Evolutionary conservation across 2,888 invertebrate genomes (phyloP).

Genomic region (Mimas tiliae): DNA sequence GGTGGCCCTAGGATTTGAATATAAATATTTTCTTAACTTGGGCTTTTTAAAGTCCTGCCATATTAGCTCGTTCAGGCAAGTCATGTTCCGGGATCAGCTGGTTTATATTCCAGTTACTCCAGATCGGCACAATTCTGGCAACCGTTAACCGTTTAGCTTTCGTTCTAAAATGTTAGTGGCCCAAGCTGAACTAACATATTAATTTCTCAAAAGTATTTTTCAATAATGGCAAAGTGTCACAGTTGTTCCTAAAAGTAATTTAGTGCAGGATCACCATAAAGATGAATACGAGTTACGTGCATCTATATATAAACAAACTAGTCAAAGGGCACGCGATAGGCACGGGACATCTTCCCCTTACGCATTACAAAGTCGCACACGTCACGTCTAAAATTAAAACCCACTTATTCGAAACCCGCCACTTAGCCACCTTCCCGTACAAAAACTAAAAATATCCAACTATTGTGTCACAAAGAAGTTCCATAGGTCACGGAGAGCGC

Average conservation of each 20-base stretch:
- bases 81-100: too few species aligned
- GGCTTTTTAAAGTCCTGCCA: too few species aligned
- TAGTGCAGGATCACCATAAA: conserved; percentile 18
- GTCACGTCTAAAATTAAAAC: conserved; percentile 83
- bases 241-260: conserved; percentile 3
- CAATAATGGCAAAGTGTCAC: conserved; percentile 5
- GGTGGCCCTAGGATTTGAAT: too few species aligned
- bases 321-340: conserved; percentile 74
- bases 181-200: neutral
- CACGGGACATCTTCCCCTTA: conserved; percentile 79
- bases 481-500: conserved; percentile 81
- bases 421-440: conserved; percentile 83
- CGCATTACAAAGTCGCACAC: conserved; percentile 69
- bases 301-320: conserved; percentile 58
- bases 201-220: neutral
- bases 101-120: too few species aligned
- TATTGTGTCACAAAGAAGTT: conserved; percentile 83
- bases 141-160: too few species aligned
- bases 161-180: too few species aligned
- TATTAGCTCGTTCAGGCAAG: too few species aligned
- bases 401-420: conserved; percentile 82
- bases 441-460: conserved; percentile 83
- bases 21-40: too few species aligned
- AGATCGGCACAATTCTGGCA: too few species aligned
- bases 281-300: conserved; percentile 28